Evolutionary conservation across 2,113 vertebrate genomes (phyloP).

Genomic region (Mirza zaza): DNA sequence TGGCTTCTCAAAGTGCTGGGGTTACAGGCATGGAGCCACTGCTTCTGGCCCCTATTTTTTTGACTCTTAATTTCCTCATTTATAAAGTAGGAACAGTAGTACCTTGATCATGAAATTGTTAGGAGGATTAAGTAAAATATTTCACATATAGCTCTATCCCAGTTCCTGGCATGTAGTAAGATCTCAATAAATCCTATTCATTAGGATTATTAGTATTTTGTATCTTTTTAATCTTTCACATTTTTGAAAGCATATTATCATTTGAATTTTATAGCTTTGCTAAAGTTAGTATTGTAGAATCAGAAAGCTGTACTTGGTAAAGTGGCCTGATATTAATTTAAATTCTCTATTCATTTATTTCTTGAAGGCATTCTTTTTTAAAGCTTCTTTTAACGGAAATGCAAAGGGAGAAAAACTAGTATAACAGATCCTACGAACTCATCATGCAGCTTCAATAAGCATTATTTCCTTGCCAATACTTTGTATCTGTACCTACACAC

Average conservation of each 20-base stretch:
- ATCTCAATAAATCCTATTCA: background rate
- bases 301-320: background rate
- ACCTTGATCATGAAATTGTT: background rate
- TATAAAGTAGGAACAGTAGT: background rate
- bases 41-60: background rate
- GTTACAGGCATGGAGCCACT: too few relatives aligned
- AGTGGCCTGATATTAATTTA: background rate
- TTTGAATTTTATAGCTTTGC: background rate
- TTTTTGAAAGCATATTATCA: background rate
- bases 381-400: background rate
- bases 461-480: background rate
- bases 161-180: background rate
- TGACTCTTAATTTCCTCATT: background rate
- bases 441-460: background rate
- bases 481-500: background rate
- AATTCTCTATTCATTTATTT: background rate
- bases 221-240: background rate
- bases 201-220: background rate
- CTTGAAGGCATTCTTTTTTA: background rate
- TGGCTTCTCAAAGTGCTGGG: too few relatives aligned
- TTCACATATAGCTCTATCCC: background rate
- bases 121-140: background rate
- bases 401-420: background rate
- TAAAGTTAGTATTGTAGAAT: background rate
- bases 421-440: background rate